These are phyloP conservation scores for Drosophila varians DNA, from an alignment of 1,140 invertebrate species.

Conservation along the genomic window DNA sequence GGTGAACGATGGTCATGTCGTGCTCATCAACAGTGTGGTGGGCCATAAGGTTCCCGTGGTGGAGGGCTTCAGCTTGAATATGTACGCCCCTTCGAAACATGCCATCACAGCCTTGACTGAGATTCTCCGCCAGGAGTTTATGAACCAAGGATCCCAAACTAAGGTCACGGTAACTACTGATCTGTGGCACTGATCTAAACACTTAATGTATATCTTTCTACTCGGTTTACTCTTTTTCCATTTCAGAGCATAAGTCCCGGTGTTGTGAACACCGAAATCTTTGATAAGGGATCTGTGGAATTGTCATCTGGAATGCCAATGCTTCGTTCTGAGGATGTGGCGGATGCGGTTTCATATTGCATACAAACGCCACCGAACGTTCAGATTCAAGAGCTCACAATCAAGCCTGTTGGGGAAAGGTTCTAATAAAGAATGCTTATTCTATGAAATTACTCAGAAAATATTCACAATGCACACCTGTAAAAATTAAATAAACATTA, in stretches of 20 bases:
- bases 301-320: conserved; percentile 37
- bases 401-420: conserved; percentile 60
- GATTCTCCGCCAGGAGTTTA: conserved; percentile 87
- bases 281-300: conserved; percentile 37
- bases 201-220: too few relatives aligned
- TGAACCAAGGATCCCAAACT: conserved; percentile 61
- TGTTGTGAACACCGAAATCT: conserved; percentile 84
- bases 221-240: neutral
- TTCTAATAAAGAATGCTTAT: conserved; percentile 25
- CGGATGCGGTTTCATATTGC: conserved; percentile 85
- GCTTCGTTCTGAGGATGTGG: conserved; percentile 84
- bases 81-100: conserved; percentile 86
- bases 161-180: conserved; percentile 73
- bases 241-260: conserved; percentile 87
- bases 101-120: conserved; percentile 86
- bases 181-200: too few relatives aligned
- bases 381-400: conserved; percentile 76
- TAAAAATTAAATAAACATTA: too few relatives aligned
- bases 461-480: neutral
- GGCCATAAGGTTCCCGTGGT: conserved; percentile 84
- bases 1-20: conserved; percentile 86
- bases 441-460: neutral
- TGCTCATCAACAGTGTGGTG: conserved; percentile 83
- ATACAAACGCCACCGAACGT: conserved; percentile 86
- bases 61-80: conserved; percentile 56